phyloP scores from a whole-genome alignment of 2,888 invertebrate species.

The Eristalis intricaria region DNA sequence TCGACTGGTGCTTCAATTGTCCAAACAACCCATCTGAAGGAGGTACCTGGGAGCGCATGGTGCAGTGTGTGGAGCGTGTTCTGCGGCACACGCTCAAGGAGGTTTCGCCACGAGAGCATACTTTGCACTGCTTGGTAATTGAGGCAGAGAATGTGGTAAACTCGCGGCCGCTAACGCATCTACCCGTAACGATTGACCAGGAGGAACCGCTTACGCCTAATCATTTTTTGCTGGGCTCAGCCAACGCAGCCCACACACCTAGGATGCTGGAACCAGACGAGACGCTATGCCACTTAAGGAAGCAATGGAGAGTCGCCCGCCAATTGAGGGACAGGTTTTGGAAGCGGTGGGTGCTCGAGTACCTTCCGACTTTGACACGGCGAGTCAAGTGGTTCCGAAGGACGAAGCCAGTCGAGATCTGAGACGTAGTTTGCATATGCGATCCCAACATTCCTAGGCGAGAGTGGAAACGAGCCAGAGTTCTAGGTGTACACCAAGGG shows the following conservation, averaged over 20 bases:
- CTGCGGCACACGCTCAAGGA: conserved; percentile 61
- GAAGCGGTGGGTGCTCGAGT: conserved; percentile 54
- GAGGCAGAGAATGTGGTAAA: conserved; percentile 39
- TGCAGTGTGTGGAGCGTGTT: conserved; percentile 59
- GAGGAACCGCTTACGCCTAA: too few species aligned
- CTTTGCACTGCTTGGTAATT: conserved; percentile 25
- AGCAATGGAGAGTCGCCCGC: too few species aligned
- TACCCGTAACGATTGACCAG: neutral
- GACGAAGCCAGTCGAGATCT: conserved; percentile 29
- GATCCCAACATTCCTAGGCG: conserved; percentile 70
- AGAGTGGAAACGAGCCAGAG: conserved; percentile 70
- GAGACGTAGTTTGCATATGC: conserved; percentile 67
- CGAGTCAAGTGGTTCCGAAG: conserved; percentile 57
- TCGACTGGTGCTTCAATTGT: conserved; percentile 20
- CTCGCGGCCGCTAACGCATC: conserved; percentile 15
- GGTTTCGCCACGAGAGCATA: conserved; percentile 69
- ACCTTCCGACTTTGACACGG: conserved; percentile 58
- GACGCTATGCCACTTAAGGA: too few species aligned
- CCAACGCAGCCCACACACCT: too few species aligned
- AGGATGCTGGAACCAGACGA: too few species aligned
- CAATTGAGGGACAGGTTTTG: too few species aligned
- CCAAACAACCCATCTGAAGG: too few species aligned
- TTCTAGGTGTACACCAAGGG: conserved; percentile 68
- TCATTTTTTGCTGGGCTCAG: too few species aligned
- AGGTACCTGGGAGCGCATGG: conserved; percentile 68